phyloP scores from a whole-genome alignment of 2,113 vertebrate species.

The Pomatorhinus ruficollis region DNA sequence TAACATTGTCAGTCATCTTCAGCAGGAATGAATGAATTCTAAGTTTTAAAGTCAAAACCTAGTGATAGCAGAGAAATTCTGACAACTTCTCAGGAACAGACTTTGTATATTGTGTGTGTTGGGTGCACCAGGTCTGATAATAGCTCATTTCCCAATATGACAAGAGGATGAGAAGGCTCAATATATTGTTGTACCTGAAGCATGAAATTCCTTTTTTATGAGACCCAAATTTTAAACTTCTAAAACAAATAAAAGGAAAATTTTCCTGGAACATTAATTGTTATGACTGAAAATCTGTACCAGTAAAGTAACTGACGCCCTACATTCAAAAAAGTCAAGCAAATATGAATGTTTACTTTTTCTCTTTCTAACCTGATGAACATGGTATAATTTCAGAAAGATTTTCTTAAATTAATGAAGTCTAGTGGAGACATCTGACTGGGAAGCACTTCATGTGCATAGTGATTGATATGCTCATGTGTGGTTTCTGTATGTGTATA shows the following conservation, averaged over 20 bases:
- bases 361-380: not conserved
- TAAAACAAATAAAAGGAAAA: not conserved
- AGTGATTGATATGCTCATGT: not conserved
- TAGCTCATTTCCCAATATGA: not conserved
- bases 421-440: not conserved
- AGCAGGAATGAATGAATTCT: not conserved
- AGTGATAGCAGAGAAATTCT: not conserved
- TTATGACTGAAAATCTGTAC: not conserved
- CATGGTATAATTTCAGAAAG: not conserved
- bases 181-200: not conserved
- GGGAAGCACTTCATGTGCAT: not conserved
- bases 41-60: not conserved
- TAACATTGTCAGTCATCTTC: not conserved
- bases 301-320: not conserved
- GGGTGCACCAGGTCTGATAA: not conserved
- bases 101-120: not conserved
- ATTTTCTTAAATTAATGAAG: not conserved
- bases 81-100: not conserved
- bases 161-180: not conserved
- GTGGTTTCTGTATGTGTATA: not conserved
- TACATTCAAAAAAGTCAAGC: not conserved
- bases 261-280: not conserved
- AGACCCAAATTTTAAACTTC: not conserved
- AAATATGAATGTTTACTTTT: not conserved
- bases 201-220: slow-evolving; percentile 18